Evolutionary conservation across 2,113 vertebrate genomes (phyloP).

Genomic region (Cinclus mexicanus): DNA sequence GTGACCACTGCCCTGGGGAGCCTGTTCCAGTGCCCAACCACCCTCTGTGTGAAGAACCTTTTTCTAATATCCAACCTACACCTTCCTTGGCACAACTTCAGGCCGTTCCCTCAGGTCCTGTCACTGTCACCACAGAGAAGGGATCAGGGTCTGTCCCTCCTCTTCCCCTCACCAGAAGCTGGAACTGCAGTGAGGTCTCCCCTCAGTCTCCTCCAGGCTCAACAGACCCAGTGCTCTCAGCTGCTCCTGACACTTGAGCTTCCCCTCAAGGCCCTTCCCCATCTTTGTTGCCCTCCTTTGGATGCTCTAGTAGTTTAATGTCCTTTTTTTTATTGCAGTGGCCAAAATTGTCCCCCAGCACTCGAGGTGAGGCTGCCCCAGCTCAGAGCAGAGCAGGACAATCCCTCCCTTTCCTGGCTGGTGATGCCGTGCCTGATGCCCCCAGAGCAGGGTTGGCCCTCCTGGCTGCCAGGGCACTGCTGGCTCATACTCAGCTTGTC

Average conservation of each 20-base stretch:
- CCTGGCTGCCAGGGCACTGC: not conserved
- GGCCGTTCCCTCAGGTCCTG: not conserved
- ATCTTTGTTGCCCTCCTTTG: not conserved
- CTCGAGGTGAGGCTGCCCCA: accelerated
- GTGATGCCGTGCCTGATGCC: accelerated
- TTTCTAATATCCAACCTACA: not conserved
- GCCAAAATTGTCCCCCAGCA: not conserved
- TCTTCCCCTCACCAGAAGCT: not conserved
- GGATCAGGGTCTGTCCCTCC: not conserved
- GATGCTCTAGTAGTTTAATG: accelerated
- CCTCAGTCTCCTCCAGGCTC: not conserved
- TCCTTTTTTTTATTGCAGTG: not conserved
- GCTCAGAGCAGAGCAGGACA: not conserved
- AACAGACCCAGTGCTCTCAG: not conserved
- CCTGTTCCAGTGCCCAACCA: not conserved
- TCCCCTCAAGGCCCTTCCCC: not conserved
- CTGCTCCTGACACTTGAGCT: accelerated
- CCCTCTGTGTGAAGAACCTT: not conserved
- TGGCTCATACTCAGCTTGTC: not conserved
- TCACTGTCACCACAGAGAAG: not conserved
- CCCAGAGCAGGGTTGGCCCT: accelerated
- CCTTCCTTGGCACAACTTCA: accelerated
- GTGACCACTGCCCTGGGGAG: not conserved
- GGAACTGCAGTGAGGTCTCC: not conserved
- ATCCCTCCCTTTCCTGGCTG: not conserved